Conservation (phyloP, 92 coral and sea anemone species). For the Umimayanthus kanabou region DNA sequence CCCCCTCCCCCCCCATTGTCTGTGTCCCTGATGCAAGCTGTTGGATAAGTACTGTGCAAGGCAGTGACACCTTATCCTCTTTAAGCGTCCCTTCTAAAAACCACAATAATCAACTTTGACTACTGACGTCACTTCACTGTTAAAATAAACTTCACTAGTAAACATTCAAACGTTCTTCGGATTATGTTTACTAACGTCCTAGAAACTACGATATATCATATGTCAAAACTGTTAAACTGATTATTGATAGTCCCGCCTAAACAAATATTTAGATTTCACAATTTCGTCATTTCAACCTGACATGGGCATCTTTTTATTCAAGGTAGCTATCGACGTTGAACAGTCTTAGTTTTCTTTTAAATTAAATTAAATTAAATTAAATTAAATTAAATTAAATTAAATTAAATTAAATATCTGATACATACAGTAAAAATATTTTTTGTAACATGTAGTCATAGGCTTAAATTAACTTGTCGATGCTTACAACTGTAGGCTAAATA, state of each 20-base stretch:
- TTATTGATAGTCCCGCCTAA: neutral
- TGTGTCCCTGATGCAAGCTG: too few relatives aligned
- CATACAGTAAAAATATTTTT: neutral
- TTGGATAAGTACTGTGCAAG: too few relatives aligned
- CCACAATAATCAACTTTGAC: neutral
- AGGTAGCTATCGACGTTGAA: neutral
- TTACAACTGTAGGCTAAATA: too few relatives aligned
- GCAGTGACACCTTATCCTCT: neutral
- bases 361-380: too few relatives aligned
- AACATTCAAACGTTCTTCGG: neutral
- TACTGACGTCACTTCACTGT: neutral
- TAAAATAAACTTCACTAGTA: neutral
- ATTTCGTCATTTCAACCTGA: neutral
- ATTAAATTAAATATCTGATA: too few relatives aligned
- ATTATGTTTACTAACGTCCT: slow-evolving; percentile 2
- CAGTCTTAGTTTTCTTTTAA: too few relatives aligned
- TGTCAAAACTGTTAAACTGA: neutral
- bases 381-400: too few relatives aligned
- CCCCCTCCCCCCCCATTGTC: too few relatives aligned
- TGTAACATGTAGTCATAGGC: too few relatives aligned
- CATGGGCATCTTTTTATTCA: neutral
- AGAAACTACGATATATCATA: neutral
- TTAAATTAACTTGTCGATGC: neutral
- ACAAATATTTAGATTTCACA: neutral
- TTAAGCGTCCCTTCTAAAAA: neutral